Base-by-base conservation (phyloP, 1,140 invertebrate species). In the Parasteatoda tepidariorum region DNA sequence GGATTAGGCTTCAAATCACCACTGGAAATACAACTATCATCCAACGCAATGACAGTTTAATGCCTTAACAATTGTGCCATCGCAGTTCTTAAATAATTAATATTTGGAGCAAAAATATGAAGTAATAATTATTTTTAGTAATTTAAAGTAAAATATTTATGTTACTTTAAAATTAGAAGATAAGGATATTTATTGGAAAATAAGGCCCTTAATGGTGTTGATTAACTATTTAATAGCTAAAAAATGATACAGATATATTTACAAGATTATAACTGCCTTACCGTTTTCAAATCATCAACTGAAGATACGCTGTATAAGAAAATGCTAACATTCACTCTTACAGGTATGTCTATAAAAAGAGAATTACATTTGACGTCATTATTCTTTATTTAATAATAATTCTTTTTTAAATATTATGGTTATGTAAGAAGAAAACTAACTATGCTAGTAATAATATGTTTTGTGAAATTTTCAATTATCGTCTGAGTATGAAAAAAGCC, bases 301-400 rank as follows among this genome's bases (percentile, higher is more conserved):
- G 81, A 83, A n/a, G 81, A 31, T 38, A 83, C 74, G 18, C 81
- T 74, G 38, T 83, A 73, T 0, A 83, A 22, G 30, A 31, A 83
- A 55, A 83, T 83, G 26, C 81, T 83, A 0, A 34, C 66, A 24
- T 62, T 64, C n/a, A 83, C 70, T 33, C 9, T 64, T 24, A 83
- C 59, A 4, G 74, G 31, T n/a, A n/a, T 48, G 54, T 74, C 81
- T 83, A 18, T 38, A 81, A 70, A 9, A 66, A 62, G 30, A 62
- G 11, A 26, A 26, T 11, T 4, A 67, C 6, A 15, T 24, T 15
- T 15, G 22, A 24, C 6, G 6, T 22, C 22, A 22, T 61, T 11
- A 61, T 7, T 28, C 24, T n/a, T n/a, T n/a, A n/a, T n/a, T n/a
- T n/a, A n/a, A n/a, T n/a, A n/a, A n/a, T n/a, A n/a, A n/a, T n/a